Base-by-base conservation (phyloP, 2,113 vertebrate genomes). In the Paradoxurus hermaphroditus region DNA sequence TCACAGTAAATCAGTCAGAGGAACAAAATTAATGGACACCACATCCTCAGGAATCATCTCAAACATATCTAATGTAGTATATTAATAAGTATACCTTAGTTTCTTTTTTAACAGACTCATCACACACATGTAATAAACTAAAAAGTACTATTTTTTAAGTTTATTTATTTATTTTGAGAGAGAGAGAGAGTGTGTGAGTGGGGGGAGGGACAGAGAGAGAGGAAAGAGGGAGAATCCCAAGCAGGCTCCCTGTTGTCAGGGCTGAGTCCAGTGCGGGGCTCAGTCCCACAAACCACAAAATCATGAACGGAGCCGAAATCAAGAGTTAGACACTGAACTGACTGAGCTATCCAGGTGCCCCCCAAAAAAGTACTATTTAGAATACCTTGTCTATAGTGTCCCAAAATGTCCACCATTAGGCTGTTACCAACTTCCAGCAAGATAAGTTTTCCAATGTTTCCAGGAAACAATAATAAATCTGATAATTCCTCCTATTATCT, bases 21-120 rank as follows among this genome's bases (percentile, higher is more conserved):
- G 41, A 91, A 82, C 23, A 83, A 93, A 97, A 95, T 96, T 65
- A 90, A 95, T 62, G 31, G 63, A 67, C 7, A 94, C 16, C 4
- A 59, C 27, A 67, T 23, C 6, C 79, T 96, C 18, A 94, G 29
- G n/a, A 95, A 96, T 78, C 86, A 83, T 86, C 65, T 92, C 11
- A 96, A 39, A 93, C 72, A 51, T 44, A 94, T 51, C 56, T 65
- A 77, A 72, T 53, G 16, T 83, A 51, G 18, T 51, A 67, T 62
- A 87, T 95, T 84, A 96, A 81, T 79, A 94, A 86, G 29, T 88
- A 83, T 21, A 70, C 14, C 10, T 67, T 63, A 16, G 34, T 39
- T 83, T 41, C 70, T 70, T 91, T 84, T 83, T 79, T 14, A 91
- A 86, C 36, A 92, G 29, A 46, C 19, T 94, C 53, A 81, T 51